Base-by-base conservation (phyloP, 92 coral and sea anemone genomes). In the Zoanthus solanderi region DNA sequence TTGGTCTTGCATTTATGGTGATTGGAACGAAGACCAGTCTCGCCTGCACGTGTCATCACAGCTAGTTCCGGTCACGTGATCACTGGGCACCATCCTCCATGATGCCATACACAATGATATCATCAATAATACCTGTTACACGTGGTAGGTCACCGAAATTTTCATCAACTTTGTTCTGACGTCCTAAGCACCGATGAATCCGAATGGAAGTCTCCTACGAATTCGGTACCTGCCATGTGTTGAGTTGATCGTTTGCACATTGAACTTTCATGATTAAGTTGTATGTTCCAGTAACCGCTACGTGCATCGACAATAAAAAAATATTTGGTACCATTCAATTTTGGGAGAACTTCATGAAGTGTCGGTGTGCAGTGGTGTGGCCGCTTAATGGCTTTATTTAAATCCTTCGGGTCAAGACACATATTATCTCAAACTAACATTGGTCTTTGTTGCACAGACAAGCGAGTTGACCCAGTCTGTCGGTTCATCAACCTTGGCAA, bases 11-110 rank as follows among this genome's bases (percentile, higher is more conserved):
- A 94, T 78, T 92, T 94, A 88, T 91, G 93, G 47, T 92, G 82
- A 83, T 90, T 94, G 90, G 92, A 90, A n/a, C 87, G 92, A 18
- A 94, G 83, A 46, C 94, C 94, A 23, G 90, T 89, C 71, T 91
- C 91, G 7, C 83, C n/a, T n/a, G n/a, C n/a, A n/a, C n/a, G n/a
- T n/a, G n/a, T n/a, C n/a, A n/a, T n/a, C n/a, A n/a, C n/a, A n/a
- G n/a, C n/a, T n/a, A n/a, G n/a, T n/a, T n/a, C n/a, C n/a, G n/a
- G n/a, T n/a, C n/a, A n/a, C 87, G 71, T 88, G 94, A 29, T 93
- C 89, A 34, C 73, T 61, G 29, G 34, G 23, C 23, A 23, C 23
- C 80, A 80, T 86, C 79, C 29, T 45, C 72, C 14, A 65, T 85
- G 32, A 16, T 17, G 29, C 85, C 92, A 44, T 75, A 76, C 75